A percentile compares a stretch with the other conserved stretches of the same genome.
Evolutionary conservation across 2,888 invertebrate species (phyloP).

Genomic region (Patella pellucida): DNA sequence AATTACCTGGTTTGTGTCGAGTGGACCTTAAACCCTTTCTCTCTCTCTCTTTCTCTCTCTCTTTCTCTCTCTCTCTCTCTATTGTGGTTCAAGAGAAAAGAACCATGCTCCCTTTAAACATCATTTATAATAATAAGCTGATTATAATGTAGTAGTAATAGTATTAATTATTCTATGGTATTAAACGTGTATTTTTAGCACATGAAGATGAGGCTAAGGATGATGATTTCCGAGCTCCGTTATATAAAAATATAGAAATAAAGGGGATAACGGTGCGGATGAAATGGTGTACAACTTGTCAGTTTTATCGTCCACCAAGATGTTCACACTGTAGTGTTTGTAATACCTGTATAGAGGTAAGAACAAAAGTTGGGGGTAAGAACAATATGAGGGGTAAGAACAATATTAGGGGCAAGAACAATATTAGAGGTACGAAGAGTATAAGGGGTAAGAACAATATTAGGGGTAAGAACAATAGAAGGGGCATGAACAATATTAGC

Average conservation of each 20-base stretch:
- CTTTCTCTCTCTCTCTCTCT: too few relatives aligned
- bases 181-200: conserved; percentile 48
- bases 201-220: conserved; percentile 77
- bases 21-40: too few relatives aligned
- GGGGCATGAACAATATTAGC: too few relatives aligned
- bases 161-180: background rate
- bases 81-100: too few relatives aligned
- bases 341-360: conserved; percentile 86
- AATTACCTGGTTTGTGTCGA: too few relatives aligned
- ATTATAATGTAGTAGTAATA: background rate
- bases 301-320: conserved; percentile 98
- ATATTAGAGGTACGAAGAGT: too few relatives aligned
- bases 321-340: conserved; percentile 99
- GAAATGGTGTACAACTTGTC: conserved; percentile 99
- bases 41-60: too few relatives aligned
- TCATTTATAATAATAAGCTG: background rate
- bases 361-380: conserved; percentile 13
- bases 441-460: too few relatives aligned
- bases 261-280: conserved; percentile 98
- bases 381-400: too few relatives aligned
- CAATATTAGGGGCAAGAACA: too few relatives aligned
- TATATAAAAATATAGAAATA: conserved; percentile 97
- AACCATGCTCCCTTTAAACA: too few relatives aligned
- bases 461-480: too few relatives aligned
- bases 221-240: conserved; percentile 92